phyloP scores from a whole-genome alignment of 2,888 invertebrate species.

The Itoplectis maculator region DNA sequence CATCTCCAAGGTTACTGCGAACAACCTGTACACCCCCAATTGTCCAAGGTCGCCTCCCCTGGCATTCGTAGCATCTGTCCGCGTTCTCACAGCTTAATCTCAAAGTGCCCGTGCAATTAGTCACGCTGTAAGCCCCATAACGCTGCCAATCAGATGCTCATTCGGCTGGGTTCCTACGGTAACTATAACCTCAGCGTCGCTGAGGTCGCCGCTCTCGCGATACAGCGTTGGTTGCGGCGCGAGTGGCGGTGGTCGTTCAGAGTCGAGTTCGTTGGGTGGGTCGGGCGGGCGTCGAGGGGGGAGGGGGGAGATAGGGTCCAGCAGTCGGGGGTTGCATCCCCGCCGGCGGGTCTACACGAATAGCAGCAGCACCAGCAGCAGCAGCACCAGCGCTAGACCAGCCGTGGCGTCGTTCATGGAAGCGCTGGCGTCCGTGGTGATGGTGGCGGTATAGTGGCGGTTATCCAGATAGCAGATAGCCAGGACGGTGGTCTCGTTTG shows the following conservation, averaged over 20 bases:
- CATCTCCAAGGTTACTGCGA: too few species aligned
- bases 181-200: constrained; percentile 16
- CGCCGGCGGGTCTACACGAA: constrained; percentile 36
- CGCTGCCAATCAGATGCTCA: constrained; percentile 31
- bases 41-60: background rate
- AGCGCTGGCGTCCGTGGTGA: constrained; percentile 68
- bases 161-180: constrained; percentile 20
- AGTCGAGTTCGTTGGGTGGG: constrained; percentile 35
- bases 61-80: background rate
- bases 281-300: too few species aligned
- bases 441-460: constrained; percentile 78
- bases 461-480: constrained; percentile 85
- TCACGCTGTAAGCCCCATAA: background rate
- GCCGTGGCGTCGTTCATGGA: constrained; percentile 42
- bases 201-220: constrained; percentile 48
- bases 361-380: constrained; percentile 16
- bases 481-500: constrained; percentile 85
- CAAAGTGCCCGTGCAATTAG: constrained; percentile 6
- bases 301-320: constrained; percentile 33
- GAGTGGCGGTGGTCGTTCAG: constrained; percentile 20
- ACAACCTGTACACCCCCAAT: background rate
- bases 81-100: background rate
- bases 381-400: constrained; percentile 22
- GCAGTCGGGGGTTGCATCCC: constrained; percentile 47
- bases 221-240: constrained; percentile 16